Conservation (phyloP, 2,797 vertebrate species). For the Rhabdomys pumilio region DNA sequence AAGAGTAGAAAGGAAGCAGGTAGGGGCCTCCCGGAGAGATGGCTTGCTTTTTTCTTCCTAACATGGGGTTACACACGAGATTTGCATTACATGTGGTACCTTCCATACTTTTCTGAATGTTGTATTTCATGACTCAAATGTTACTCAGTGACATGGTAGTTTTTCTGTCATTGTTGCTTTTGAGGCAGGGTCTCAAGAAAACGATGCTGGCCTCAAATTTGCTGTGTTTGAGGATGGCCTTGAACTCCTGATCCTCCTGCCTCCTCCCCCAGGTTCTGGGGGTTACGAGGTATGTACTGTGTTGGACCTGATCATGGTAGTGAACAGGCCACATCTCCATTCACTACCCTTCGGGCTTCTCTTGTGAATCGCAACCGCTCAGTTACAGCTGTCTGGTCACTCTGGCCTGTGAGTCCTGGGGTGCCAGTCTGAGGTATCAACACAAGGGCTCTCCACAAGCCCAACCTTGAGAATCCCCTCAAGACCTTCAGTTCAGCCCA, state of each 20-base stretch:
- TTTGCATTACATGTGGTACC: neutral
- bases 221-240: neutral
- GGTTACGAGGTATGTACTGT: neutral
- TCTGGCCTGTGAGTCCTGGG: neutral
- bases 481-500: neutral
- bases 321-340: neutral
- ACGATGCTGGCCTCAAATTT: neutral
- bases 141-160: neutral
- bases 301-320: neutral
- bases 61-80: neutral
- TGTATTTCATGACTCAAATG: slow-evolving; percentile 35
- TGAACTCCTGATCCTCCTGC: neutral
- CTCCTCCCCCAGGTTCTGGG: too few species aligned
- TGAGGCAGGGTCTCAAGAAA: neutral
- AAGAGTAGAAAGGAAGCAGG: neutral
- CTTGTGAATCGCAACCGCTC: neutral
- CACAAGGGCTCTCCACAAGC: neutral
- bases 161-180: neutral
- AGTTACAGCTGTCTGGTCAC: neutral
- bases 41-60: neutral
- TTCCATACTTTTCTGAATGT: neutral
- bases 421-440: neutral
- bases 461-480: neutral
- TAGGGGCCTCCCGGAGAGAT: neutral
- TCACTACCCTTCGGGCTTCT: neutral